Base-by-base conservation (phyloP, 2,888 invertebrate species). In the Rotaria sp. region DNA sequence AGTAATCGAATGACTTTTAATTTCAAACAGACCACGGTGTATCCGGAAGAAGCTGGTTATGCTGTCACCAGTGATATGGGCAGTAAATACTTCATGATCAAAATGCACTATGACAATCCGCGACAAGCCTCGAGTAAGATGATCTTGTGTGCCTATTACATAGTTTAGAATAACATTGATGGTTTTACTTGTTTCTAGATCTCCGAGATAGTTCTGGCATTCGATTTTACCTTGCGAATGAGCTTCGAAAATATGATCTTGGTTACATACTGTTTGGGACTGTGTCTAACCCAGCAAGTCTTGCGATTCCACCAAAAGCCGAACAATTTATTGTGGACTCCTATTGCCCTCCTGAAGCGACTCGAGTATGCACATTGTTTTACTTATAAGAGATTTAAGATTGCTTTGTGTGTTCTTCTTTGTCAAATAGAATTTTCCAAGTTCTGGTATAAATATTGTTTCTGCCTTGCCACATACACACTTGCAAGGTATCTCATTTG, bases 71-170 rank as follows among this genome's bases (percentile, higher is more conserved):
- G 52, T 3, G 87, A 85, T 57, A 84, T 57, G 0, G 55, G 57
- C 11, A 57, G 35, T 10, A 84, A 80, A 45, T 87, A 67, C 67
- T 84, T 85, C 21, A 59, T 87, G 24, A 24, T 87, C 15, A 84
- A 87, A 48, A 57, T 85, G 8, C 87, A 87, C 45, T 87, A 85
- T 45, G 87, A 87, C 50, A 87, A 87, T 74, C 87, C 85, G 8
- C 45, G 45, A 21, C 38, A 57, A 45, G 38, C 26, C 10, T n/a
- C 85, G n/a, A 85, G 87, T 75, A 50, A 24, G 15, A 45, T n/a
- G n/a, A n/a, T n/a, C n/a, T n/a, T n/a, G n/a, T n/a, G 45, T 45
- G 45, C 11, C 45, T 45, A 11, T 45, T 45, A 45, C 11, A 45
- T 45, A 11, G 11, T 45, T 45, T 45, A 45, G 45, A 45, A 45